These are phyloP conservation scores for Automeris io DNA, from an alignment of 2,888 invertebrate genomes.

Conservation along the genomic window DNA sequence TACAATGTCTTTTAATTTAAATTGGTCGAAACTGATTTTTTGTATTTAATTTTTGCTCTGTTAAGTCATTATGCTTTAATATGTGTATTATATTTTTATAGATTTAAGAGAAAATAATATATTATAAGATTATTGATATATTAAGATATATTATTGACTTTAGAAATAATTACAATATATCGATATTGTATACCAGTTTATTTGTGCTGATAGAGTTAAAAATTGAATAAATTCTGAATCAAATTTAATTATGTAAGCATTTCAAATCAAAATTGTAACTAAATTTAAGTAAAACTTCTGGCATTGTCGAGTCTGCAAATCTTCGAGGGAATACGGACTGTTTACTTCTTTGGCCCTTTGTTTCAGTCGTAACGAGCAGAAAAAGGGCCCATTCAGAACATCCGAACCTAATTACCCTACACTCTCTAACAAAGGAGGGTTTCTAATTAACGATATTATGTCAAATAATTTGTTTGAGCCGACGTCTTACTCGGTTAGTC, in stretches of 20 bases:
- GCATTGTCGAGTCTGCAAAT: slow-evolving; percentile 61
- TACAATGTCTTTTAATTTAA: too few species aligned
- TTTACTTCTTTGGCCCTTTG: slow-evolving; percentile 72
- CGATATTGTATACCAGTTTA: too few species aligned
- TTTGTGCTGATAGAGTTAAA: too few species aligned
- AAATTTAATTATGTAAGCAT: slow-evolving; percentile 16
- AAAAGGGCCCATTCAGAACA: slow-evolving; percentile 74
- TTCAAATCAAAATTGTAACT: slow-evolving; percentile 5
- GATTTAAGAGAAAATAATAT: too few species aligned
- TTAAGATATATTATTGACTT: too few species aligned
- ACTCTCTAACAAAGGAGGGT: slow-evolving; percentile 67
- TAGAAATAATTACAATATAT: too few species aligned
- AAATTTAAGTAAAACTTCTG: slow-evolving; percentile 19
- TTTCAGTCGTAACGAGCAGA: slow-evolving; percentile 73
- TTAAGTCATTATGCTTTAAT: too few species aligned
- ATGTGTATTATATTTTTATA: too few species aligned
- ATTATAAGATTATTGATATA: too few species aligned
- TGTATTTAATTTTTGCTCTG: too few species aligned
- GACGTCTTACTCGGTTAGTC: slow-evolving; percentile 63
- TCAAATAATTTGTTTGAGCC: slow-evolving; percentile 76
- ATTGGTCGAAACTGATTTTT: too few species aligned
- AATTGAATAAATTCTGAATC: too few species aligned
- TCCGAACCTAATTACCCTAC: slow-evolving; percentile 74
- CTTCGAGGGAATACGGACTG: slow-evolving; percentile 62
- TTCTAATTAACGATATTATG: slow-evolving; percentile 77